A percentile compares a stretch with the other conserved stretches of the same genome.
Evolutionary conservation across 2,888 invertebrate species (phyloP).

Genomic region (Parnassius orleans): DNA sequence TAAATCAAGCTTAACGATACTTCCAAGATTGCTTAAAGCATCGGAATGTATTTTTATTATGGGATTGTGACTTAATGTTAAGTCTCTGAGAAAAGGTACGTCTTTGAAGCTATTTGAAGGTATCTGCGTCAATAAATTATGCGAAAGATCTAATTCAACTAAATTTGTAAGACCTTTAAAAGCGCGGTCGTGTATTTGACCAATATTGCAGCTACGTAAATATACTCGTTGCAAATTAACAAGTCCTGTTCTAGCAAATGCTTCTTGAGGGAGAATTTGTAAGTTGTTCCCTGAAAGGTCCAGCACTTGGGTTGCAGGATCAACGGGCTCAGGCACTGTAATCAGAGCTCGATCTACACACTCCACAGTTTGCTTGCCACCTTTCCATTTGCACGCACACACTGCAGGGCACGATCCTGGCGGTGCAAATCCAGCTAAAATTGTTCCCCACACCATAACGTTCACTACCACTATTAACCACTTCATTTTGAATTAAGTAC

Average conservation of each 20-base stretch:
- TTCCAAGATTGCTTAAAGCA: constrained; percentile 87
- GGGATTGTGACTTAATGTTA: constrained; percentile 90
- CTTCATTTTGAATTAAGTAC: constrained; percentile 68
- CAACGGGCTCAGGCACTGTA: constrained; percentile 91
- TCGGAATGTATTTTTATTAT: constrained; percentile 88
- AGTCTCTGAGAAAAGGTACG: constrained; percentile 90
- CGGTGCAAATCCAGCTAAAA: constrained; percentile 68
- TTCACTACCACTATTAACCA: constrained; percentile 72
- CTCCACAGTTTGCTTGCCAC: constrained; percentile 95
- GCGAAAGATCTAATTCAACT: constrained; percentile 93
- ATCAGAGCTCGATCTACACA: constrained; percentile 92
- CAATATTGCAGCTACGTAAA: constrained; percentile 90
- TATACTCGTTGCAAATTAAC: constrained; percentile 93
- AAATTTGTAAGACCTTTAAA: constrained; percentile 93
- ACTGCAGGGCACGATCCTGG: constrained; percentile 86
- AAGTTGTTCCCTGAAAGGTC: constrained; percentile 94
- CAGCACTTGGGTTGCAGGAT: constrained; percentile 94
- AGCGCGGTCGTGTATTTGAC: constrained; percentile 91
- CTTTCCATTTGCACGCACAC: constrained; percentile 96
- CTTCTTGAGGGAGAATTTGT: constrained; percentile 90
- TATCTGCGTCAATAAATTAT: constrained; percentile 89
- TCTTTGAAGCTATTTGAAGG: constrained; percentile 90
- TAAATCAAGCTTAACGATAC: constrained; percentile 90
- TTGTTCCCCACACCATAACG: constrained; percentile 69
- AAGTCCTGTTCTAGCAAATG: constrained; percentile 89